Evolutionary conservation across 2,797 vertebrate species (phyloP).

Genomic region (Sebastes itinus): DNA sequence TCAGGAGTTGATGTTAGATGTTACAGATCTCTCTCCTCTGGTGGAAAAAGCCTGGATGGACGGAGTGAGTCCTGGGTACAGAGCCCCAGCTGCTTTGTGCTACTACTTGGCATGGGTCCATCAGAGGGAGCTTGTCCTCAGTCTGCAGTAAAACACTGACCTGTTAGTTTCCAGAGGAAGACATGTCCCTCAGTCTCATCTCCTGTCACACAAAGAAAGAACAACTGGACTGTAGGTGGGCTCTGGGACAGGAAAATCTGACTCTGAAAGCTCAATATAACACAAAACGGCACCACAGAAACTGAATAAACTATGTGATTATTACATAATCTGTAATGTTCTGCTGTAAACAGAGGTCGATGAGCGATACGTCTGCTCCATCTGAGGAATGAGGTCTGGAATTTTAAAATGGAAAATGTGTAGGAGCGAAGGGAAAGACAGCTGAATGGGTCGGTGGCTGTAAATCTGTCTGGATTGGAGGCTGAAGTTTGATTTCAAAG

Average conservation of each 20-base stretch:
- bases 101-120: conserved; percentile 5
- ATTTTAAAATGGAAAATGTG: conserved; percentile 45
- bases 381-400: conserved; percentile 26
- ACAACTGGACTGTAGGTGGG: not conserved
- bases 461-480: not conserved
- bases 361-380: not conserved
- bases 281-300: not conserved
- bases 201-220: not conserved
- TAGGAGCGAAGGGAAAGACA: not conserved
- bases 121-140: not conserved
- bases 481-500: too few relatives aligned
- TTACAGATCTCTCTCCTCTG: not conserved
- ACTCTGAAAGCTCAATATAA: not conserved
- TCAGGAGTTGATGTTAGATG: not conserved
- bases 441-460: not conserved
- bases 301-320: not conserved
- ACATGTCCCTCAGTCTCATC: not conserved
- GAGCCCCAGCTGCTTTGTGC: conserved; percentile 15
- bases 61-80: not conserved
- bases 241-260: not conserved
- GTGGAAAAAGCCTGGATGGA: conserved; percentile 16
- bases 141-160: conserved; percentile 11
- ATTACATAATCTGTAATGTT: conserved; percentile 36
- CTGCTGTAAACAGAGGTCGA: not conserved
- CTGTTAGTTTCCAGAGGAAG: not conserved